Evolutionary conservation across 2,888 invertebrate genomes (phyloP), one percentile per base, ranked within the genome.

Genomic region (Rapana venosa): DNA sequence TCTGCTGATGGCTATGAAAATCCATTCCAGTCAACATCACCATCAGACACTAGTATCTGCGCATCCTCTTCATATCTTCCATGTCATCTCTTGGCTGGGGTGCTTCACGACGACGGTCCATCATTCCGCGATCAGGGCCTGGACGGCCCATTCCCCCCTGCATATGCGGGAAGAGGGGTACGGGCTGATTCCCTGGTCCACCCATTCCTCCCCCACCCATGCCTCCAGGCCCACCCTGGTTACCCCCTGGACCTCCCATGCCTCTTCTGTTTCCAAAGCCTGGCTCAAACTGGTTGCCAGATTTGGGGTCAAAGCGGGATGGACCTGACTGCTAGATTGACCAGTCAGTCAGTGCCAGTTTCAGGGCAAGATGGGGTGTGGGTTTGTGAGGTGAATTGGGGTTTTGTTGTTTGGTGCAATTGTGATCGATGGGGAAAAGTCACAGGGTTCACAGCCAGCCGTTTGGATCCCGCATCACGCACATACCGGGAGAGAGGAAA

Each of bases 261-360:
- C 91, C 92, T 61, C 90, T 89, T 79, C 91, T 91, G 58, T 90
- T 89, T 66, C 90, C 91, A 87, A 90, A 92, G 36, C 91, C 91
- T 79, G 88, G 90, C 83, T 91, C 92, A 87, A 90, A 91, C 89
- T 88, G 87, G 77, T 84, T 89, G 61, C 90, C 87, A 74, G 90
- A 81, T 61, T 91, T 91, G 74, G 92, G 93, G 77, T 93, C 92
- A 91, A 92, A 92, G 35, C 92, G 92, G 61, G 92, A 92, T 88
- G 92, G 92, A 61, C 92, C 92, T 91, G 92, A 91, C 56, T 87
- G 83, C 86, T 88, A 36, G 56, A 32, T 87, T n/a, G 47, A 70
- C 30, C 32, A 79, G 61, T 20, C 56, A 87, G 66, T 13, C 90
- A 87, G 88, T 58, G 84, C 35, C 17, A 61, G 77, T 83, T 83